Conservation (phyloP, 2,113 vertebrate species). For the Mungos mungo region DNA sequence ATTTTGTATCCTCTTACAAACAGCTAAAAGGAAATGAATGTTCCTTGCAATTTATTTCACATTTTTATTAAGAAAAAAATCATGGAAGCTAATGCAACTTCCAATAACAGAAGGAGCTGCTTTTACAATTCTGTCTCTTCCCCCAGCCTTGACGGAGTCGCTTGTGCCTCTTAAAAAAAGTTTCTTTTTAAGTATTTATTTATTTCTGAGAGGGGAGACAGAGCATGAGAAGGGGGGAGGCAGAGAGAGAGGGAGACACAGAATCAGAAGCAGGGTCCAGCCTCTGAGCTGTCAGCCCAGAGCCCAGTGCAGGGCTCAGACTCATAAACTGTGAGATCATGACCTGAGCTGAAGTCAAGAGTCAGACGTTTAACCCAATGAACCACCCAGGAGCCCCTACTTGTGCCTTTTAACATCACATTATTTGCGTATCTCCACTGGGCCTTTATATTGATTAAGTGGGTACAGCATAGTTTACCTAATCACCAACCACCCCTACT, state of each 20-base stretch:
- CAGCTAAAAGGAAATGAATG: not conserved
- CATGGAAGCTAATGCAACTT: not conserved
- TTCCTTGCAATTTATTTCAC: not conserved
- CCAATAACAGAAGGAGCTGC: not conserved
- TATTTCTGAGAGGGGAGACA: too few species aligned
- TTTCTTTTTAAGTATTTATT: too few species aligned
- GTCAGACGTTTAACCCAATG: too few species aligned
- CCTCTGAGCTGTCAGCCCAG: too few species aligned
- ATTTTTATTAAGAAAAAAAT: slow-evolving; percentile 27
- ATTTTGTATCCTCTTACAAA: not conserved
- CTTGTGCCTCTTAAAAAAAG: not conserved
- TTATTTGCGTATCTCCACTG: not conserved
- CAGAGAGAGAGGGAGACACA: too few species aligned
- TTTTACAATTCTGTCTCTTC: not conserved
- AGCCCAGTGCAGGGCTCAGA: too few species aligned
- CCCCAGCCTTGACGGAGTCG: not conserved
- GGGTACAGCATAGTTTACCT: not conserved
- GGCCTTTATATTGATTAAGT: not conserved
- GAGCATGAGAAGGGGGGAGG: too few species aligned
- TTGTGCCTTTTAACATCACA: not conserved
- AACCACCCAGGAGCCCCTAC: too few species aligned
- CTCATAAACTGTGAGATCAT: too few species aligned
- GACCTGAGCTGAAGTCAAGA: too few species aligned
- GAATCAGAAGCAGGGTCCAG: too few species aligned
- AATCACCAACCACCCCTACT: not conserved